Conservation (phyloP, 2,113 vertebrate species). For the Chionis minor region DNA sequence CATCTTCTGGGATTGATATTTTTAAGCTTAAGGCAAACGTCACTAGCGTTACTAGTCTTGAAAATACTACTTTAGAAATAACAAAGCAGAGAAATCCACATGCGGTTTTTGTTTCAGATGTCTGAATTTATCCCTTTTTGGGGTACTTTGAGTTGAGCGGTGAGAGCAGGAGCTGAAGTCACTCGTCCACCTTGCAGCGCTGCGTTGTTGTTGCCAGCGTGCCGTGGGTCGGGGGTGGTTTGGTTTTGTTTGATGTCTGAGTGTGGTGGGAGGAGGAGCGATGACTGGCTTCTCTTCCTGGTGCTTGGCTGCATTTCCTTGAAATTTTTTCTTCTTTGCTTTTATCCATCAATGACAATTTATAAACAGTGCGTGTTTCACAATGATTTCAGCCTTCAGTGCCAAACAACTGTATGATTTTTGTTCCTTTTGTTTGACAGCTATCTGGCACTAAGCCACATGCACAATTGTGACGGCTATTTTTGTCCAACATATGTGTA, state of each 20-base stretch:
- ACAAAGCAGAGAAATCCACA: neutral
- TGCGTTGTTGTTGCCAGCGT: neutral
- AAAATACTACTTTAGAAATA: neutral
- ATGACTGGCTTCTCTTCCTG: constrained; percentile 22
- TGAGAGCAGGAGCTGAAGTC: neutral
- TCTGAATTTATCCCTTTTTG: neutral
- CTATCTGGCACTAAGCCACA: constrained; percentile 22
- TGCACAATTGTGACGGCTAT: neutral
- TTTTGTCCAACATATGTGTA: neutral
- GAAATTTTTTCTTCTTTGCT: constrained; percentile 55
- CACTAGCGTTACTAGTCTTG: neutral
- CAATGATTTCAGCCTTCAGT: constrained; percentile 37
- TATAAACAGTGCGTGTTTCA: constrained; percentile 62
- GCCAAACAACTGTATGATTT: constrained; percentile 62
- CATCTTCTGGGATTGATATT: neutral
- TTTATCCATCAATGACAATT: constrained; percentile 62
- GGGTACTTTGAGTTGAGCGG: neutral
- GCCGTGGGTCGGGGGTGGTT: neutral
- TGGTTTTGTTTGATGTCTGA: constrained; percentile 11
- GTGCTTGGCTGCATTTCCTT: constrained; percentile 39
- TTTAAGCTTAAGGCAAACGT: neutral
- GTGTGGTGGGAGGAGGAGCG: neutral
- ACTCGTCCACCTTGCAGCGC: rapidly evolving
- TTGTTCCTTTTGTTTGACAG: constrained; percentile 66
- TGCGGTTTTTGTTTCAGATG: neutral